Conservation (phyloP, 2,113 vertebrate genomes). For the Vulpes lagopus region DNA sequence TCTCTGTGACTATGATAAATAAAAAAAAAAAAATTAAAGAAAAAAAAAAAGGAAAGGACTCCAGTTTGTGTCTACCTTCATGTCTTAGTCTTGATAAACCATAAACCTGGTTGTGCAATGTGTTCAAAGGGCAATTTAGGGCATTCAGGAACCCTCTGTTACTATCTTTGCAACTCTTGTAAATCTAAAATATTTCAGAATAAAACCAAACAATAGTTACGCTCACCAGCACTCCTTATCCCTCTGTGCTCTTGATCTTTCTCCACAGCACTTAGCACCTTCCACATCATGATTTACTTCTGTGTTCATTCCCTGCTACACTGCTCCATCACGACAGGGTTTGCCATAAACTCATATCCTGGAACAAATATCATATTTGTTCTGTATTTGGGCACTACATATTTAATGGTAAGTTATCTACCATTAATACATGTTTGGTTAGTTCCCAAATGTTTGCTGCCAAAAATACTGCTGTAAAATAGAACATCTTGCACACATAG, state of each 20-base stretch:
- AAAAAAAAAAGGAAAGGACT: neutral
- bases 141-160: neutral
- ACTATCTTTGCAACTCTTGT: neutral
- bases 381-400: neutral
- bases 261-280: neutral
- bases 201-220: neutral
- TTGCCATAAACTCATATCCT: neutral
- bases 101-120: neutral
- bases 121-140: no score
- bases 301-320: neutral
- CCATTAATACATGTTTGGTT: neutral
- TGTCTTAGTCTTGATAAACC: neutral
- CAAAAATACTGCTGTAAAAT: neutral
- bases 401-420: neutral
- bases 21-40: no score
- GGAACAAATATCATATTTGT: neutral
- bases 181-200: constrained; percentile 23
- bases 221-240: neutral
- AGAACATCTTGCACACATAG: neutral
- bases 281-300: neutral
- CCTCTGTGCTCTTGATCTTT: neutral
- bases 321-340: neutral
- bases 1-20: no score
- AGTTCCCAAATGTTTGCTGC: neutral
- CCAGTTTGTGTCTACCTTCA: neutral